Evolutionary conservation across 2,797 vertebrate species (phyloP).

Genomic region (Paedocypris micromegethes): DNA sequence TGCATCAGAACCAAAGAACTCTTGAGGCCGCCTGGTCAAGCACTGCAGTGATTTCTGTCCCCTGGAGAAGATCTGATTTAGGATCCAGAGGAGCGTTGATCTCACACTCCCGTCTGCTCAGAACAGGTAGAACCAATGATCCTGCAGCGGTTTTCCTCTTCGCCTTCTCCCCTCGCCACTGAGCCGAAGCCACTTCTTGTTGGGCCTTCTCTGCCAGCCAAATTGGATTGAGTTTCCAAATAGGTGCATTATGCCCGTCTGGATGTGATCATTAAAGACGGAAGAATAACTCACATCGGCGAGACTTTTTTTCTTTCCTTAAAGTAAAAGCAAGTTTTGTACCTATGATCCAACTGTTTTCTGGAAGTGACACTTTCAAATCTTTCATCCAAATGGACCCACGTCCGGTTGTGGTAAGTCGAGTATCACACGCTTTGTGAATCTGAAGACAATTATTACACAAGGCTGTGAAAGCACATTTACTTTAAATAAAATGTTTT

Average conservation of each 20-base stretch:
- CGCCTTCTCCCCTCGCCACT: constrained; percentile 11
- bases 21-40: constrained; percentile 51
- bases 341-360: not conserved
- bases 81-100: constrained; percentile 52
- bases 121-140: constrained; percentile 40
- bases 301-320: too few relatives aligned
- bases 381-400: constrained; percentile 19
- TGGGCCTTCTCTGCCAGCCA: too few relatives aligned
- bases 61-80: constrained; percentile 51
- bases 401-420: not conserved
- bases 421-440: too few relatives aligned
- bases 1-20: constrained; percentile 35
- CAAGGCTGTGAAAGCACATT: too few relatives aligned
- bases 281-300: too few relatives aligned
- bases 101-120: constrained; percentile 56
- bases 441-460: too few relatives aligned
- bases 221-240: too few relatives aligned
- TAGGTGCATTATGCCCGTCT: too few relatives aligned
- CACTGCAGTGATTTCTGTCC: constrained; percentile 49
- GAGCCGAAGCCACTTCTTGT: not conserved
- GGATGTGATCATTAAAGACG: too few relatives aligned
- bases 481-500: too few relatives aligned
- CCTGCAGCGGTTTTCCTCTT: not conserved
- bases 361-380: constrained; percentile 28
- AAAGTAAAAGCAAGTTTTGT: too few relatives aligned